Base-by-base conservation (phyloP, 2,113 vertebrate genomes). In the Pseudolaguvia tuberculata region DNA sequence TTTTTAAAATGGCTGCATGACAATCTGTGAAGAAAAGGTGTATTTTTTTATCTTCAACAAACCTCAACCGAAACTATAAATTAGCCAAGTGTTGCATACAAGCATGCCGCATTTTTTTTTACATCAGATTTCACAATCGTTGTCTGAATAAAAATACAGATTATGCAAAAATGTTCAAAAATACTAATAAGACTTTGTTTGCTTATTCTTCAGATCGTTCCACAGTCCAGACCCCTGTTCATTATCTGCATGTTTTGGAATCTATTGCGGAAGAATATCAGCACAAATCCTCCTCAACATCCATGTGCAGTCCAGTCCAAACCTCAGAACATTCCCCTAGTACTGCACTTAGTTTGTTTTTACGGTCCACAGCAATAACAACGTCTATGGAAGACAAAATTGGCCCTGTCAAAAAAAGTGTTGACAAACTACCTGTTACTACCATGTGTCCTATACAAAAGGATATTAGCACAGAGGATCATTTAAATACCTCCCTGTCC, bases 241-340 rank as follows among this genome's bases (percentile, higher is more conserved):
- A 89, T 73, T 90, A 90, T 75, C 88, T 88, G 81, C 88, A 87
- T 85, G 87, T 88, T 85, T 89, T 94, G 84, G 91, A 91, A 85
- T 91, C 91, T 25, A 93, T 92, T 70, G 86, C 87, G 4, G 94
- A 94, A 85, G 92, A 94, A 83, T 68, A 87, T 79, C 87, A 63
- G 72, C 89, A 90, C 70, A 84, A 58, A 73, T 81, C 78, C 75
- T 55, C 59, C 48, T 66, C 47, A 78, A 70, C 17, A 45, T 85
- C 85, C 18, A 68, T 77, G 72, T 80, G 82, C 66, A 72, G 63
- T 80, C 81, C 79, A 65, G 81, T 80, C 62, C 73, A 77, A 48
- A 62, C 58, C 17, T 78, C 58, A 58, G 80, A 79, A 35, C 65
- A 79, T 68, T 56, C 59, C 14, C 39, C 56, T 56, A 31, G 45